phyloP scores from a whole-genome alignment of 2,113 vertebrate species.

The Psettodes erumei region DNA sequence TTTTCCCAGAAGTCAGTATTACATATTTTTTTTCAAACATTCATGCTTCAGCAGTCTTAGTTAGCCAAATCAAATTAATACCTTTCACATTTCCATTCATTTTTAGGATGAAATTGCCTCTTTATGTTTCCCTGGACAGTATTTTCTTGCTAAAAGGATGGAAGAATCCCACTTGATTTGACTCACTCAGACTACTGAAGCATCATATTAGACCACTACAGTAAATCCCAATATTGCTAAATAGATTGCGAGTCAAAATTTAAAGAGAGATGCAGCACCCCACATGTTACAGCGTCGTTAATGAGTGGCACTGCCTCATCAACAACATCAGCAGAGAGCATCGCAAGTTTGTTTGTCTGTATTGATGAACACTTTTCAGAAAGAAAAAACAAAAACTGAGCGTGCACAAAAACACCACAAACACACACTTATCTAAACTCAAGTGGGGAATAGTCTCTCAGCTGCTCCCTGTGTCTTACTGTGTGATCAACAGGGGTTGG shows the following conservation, averaged over 20 bases:
- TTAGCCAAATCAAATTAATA: not conserved
- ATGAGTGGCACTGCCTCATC: too few relatives aligned
- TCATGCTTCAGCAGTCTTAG: not conserved
- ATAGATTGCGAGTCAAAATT: not conserved
- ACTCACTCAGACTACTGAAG: not conserved
- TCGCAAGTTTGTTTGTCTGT: conserved; percentile 22
- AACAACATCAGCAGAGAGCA: not conserved
- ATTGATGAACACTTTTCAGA: conserved; percentile 13
- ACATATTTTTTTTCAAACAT: too few relatives aligned
- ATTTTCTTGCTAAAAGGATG: not conserved
- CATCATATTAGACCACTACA: not conserved
- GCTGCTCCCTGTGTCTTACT: conserved; percentile 26
- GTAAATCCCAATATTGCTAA: not conserved
- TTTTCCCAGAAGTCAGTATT: not conserved
- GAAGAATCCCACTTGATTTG: not conserved
- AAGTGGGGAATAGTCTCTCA: conserved; percentile 49
- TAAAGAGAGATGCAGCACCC: not conserved
- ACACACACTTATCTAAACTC: conserved; percentile 43
- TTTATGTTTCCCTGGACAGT: not conserved
- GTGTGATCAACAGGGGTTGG: conserved; percentile 63
- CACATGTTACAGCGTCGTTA: not conserved
- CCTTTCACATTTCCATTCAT: not conserved
- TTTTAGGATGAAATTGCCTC: not conserved
- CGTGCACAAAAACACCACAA: conserved; percentile 6
- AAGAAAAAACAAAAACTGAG: conserved; percentile 21